Evolutionary conservation across 1,140 invertebrate species (phyloP).

Genomic region (Goniozus legneri): DNA sequence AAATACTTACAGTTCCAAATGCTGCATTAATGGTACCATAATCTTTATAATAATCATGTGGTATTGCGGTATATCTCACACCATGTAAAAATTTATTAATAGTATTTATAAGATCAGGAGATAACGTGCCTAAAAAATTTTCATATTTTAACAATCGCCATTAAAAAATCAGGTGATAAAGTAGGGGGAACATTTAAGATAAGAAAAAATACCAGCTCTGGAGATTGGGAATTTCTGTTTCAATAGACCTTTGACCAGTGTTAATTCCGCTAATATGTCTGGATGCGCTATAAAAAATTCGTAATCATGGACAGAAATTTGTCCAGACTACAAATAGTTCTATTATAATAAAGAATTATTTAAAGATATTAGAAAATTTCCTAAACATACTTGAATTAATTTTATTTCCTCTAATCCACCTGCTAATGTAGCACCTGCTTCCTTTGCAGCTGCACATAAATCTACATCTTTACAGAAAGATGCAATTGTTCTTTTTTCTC

Average conservation of each 20-base stretch:
- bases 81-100: constrained; percentile 65
- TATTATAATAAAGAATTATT: constrained; percentile 11
- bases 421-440: constrained; percentile 66
- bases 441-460: constrained; percentile 56
- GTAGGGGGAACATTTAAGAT: too few relatives aligned
- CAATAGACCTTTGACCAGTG: constrained; percentile 69
- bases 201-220: constrained; percentile 50
- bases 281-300: constrained; percentile 73
- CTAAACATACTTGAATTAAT: constrained; percentile 61
- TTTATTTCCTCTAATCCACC: constrained; percentile 71
- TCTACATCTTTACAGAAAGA: constrained; percentile 68
- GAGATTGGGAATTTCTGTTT: constrained; percentile 72
- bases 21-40: constrained; percentile 64
- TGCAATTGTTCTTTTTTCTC: constrained; percentile 62
- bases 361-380: neutral
- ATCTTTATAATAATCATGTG: constrained; percentile 65
- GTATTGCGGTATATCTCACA: constrained; percentile 62
- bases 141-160: neutral
- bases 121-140: constrained; percentile 58
- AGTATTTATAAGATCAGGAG: constrained; percentile 58
- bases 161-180: constrained; percentile 1
- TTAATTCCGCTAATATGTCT: constrained; percentile 71
- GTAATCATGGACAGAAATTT: constrained; percentile 66
- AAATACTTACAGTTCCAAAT: constrained; percentile 63
- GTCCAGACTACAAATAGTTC: constrained; percentile 57